phyloP scores from a whole-genome alignment of 2,113 vertebrate genomes.

The Phyllostomus hastatus region DNA sequence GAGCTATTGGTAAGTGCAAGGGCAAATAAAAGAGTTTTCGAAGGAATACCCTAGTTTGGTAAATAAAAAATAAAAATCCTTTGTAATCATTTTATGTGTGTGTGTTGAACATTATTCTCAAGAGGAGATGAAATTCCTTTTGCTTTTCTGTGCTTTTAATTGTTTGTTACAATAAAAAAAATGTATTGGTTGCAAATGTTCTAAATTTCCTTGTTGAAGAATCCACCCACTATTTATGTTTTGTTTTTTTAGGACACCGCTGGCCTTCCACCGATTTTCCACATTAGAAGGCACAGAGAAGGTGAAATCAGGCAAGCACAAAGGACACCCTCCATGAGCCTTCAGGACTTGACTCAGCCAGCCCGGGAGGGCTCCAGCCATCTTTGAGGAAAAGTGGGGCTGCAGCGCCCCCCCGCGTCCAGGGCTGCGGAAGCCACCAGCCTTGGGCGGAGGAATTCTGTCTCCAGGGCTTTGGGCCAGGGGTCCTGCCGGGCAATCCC shows the following conservation, averaged over 20 bases:
- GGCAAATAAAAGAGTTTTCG: background rate
- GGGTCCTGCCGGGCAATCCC: background rate
- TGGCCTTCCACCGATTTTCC: background rate
- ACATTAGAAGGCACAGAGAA: background rate
- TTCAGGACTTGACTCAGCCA: background rate
- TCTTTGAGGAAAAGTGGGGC: slow-evolving; percentile 4
- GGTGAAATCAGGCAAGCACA: background rate
- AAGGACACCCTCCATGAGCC: fast-evolving
- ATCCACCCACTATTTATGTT: background rate
- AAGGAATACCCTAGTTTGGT: background rate
- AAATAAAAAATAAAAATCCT: slow-evolving; percentile 31
- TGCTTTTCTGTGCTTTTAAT: background rate
- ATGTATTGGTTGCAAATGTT: background rate
- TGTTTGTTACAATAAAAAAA: background rate
- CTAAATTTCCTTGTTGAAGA: background rate
- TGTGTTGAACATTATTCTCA: background rate
- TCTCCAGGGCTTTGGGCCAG: fast-evolving
- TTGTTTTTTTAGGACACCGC: background rate
- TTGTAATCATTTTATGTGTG: background rate
- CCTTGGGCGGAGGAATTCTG: fast-evolving
- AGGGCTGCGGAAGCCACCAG: background rate
- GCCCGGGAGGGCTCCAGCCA: fast-evolving
- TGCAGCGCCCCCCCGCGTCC: slow-evolving; percentile 41
- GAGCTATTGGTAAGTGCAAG: background rate
- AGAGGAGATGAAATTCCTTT: background rate